These are phyloP conservation scores for Picus viridis DNA, from an alignment of 2,797 vertebrate genomes.

Conservation along the genomic window DNA sequence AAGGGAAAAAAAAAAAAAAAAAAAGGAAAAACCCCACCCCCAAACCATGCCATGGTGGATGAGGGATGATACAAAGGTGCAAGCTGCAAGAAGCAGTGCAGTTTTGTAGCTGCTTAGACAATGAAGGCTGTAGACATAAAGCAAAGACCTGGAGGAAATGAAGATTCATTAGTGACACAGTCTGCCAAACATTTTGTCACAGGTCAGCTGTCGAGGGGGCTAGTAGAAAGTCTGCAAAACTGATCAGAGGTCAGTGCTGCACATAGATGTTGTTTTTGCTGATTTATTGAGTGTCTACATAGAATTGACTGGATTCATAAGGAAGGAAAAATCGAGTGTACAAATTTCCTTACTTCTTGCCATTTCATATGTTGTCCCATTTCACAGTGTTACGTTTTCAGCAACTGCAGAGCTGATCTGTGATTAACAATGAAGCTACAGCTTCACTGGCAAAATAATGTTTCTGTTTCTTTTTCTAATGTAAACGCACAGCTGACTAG, in stretches of 20 bases:
- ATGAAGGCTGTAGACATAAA: neutral
- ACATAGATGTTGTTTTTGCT: neutral
- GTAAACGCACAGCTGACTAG: neutral
- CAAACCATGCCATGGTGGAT: neutral
- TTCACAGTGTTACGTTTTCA: neutral
- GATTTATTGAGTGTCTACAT: neutral
- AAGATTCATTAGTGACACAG: neutral
- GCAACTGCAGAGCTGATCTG: neutral
- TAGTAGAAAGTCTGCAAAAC: neutral
- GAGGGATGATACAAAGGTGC: neutral
- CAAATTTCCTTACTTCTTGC: neutral
- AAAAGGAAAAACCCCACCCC: fast-evolving
- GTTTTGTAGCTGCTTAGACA: neutral
- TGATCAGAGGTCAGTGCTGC: neutral
- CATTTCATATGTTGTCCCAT: neutral
- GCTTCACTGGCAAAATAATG: neutral
- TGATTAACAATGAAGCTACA: neutral
- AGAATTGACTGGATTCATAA: neutral
- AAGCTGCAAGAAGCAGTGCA: neutral
- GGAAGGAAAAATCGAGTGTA: fast-evolving
- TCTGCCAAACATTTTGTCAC: neutral
- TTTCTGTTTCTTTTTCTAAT: neutral
- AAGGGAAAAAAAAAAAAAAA: neutral
- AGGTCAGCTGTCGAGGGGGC: neutral
- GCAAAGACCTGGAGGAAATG: neutral